These are phyloP conservation scores for Cheilosia grossa DNA, from an alignment of 2,888 invertebrate species.

Conservation along the genomic window DNA sequence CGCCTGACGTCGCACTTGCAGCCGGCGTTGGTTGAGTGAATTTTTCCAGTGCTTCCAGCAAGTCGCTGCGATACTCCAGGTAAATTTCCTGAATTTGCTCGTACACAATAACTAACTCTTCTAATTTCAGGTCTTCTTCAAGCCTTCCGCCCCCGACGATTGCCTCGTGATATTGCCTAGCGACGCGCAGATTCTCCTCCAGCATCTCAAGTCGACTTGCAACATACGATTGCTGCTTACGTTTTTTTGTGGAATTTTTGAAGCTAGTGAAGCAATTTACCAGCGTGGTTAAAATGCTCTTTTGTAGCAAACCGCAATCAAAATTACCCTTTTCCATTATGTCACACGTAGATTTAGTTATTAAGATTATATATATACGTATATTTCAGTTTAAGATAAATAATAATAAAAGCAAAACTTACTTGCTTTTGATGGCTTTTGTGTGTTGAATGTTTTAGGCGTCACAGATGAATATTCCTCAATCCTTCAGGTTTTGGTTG, in stretches of 20 bases:
- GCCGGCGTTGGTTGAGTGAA: neutral
- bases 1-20: neutral
- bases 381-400: neutral
- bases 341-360: neutral
- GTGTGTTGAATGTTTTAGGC: neutral
- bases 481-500: too few species aligned
- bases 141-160: conserved; percentile 3
- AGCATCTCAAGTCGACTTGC: neutral
- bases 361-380: neutral
- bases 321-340: neutral
- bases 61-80: neutral
- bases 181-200: neutral
- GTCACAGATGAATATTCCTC: too few species aligned
- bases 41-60: neutral
- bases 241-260: neutral
- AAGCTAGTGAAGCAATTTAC: neutral
- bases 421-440: neutral
- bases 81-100: neutral
- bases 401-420: neutral
- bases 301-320: neutral
- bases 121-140: neutral
- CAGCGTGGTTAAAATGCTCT: neutral
- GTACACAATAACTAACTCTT: neutral
- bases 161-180: neutral
- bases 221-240: neutral